phyloP scores from a whole-genome alignment of 2,888 invertebrate genomes.

The Parnassius glacialis region DNA sequence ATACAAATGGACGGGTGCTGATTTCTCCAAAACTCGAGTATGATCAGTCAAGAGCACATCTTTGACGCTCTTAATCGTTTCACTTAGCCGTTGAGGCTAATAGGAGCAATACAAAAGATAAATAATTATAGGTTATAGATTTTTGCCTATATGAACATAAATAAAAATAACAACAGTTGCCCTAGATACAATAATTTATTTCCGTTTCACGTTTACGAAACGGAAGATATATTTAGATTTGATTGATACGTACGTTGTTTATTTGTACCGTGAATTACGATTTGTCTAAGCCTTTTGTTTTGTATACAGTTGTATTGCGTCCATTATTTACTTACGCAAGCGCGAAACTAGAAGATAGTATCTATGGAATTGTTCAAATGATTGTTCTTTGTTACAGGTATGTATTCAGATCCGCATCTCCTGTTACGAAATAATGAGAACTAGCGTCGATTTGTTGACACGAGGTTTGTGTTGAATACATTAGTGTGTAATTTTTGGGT shows the following conservation, averaged over 20 bases:
- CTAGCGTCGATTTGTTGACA: constrained; percentile 34
- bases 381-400: constrained; percentile 74
- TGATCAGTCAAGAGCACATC: too few relatives aligned
- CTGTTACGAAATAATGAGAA: constrained; percentile 39
- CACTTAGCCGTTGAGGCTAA: too few relatives aligned
- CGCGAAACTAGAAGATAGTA: constrained; percentile 39
- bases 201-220: constrained; percentile 6
- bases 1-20: too few relatives aligned
- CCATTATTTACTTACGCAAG: constrained; percentile 37
- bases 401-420: constrained; percentile 46
- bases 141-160: neutral
- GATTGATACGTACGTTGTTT: constrained; percentile 11
- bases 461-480: constrained; percentile 20
- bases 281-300: constrained; percentile 19
- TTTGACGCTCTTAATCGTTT: too few relatives aligned
- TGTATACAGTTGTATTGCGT: constrained; percentile 32
- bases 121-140: neutral
- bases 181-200: neutral
- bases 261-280: constrained; percentile 11
- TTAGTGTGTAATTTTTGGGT: constrained; percentile 4
- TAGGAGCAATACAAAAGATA: too few relatives aligned
- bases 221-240: constrained; percentile 9
- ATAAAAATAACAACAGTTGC: neutral
- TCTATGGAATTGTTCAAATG: constrained; percentile 46
- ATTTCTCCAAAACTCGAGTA: too few relatives aligned